These are phyloP conservation scores for Leucozona laternaria DNA, from an alignment of 2,888 invertebrate species.

Conservation along the genomic window DNA sequence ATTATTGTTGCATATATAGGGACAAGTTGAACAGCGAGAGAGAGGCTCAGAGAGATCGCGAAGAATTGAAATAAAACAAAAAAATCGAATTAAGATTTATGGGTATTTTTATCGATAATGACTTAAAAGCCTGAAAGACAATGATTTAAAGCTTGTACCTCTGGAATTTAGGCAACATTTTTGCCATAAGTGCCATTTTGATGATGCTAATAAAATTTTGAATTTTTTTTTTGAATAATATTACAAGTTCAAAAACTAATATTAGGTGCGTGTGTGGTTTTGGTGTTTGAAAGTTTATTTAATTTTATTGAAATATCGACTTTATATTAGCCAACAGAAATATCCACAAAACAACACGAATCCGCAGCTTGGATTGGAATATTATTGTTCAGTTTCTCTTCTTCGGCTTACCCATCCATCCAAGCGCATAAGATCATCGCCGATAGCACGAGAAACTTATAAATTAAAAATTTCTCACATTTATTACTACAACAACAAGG, in stretches of 20 bases:
- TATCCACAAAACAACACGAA: background rate
- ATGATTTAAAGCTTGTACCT: conserved; percentile 81
- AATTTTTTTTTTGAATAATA: background rate
- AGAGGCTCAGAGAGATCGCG: conserved; percentile 21
- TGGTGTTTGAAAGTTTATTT: background rate
- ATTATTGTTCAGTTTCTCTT: conserved; percentile 48
- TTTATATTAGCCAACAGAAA: background rate
- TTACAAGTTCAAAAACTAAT: background rate
- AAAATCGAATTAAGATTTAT: conserved; percentile 80
- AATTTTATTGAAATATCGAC: conserved; percentile 3
- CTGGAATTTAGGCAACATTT: conserved; percentile 50
- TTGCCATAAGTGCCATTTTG: conserved; percentile 26
- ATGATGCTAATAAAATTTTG: background rate
- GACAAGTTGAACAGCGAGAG: conserved; percentile 4
- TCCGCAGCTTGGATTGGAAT: background rate
- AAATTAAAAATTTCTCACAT: conserved; percentile 81
- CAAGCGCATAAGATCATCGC: conserved; percentile 46
- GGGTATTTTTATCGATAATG: conserved; percentile 84
- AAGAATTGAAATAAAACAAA: conserved; percentile 19
- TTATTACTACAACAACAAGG: conserved; percentile 77
- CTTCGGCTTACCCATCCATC: conserved; percentile 18
- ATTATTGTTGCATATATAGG: background rate
- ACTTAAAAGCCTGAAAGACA: conserved; percentile 83
- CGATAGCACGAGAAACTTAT: conserved; percentile 77
- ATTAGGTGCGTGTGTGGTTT: too few relatives aligned